Evolutionary conservation across 2,888 invertebrate genomes (phyloP), one percentile per base, ranked within the genome.

Genomic region (Philaethria dido): DNA sequence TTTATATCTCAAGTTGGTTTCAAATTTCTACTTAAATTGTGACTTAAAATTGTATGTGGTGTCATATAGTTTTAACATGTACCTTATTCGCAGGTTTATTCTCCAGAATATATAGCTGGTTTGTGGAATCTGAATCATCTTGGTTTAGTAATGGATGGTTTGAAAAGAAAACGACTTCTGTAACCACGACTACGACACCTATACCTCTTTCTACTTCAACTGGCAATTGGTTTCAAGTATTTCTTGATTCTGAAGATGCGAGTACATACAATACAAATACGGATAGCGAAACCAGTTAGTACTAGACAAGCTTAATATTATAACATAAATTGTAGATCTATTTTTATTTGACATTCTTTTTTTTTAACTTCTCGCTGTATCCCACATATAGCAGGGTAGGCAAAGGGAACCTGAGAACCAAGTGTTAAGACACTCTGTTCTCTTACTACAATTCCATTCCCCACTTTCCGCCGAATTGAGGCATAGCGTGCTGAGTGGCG

Each of bases 121-220:
- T 92, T 45, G 75, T 76, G 72, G 73, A 73, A 67, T 81, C 86
- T 8, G 86, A 80, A 64, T 77, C 80, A 0, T 74, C 82, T 13
- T 94, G 94, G 94, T 93, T 94, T 71, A 85, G 83, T 52, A 86
- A 81, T 47, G 82, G 85, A 67, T 94, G 94, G 93, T 93, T 93
- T 74, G 83, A 85, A 33, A 79, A 85, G 45, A 71, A 57, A 70
- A 75, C 39, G 72, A 45, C 48, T 48, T 16, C 39, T 18, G 3
- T 25, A 52, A 74, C 55, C 11, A 72, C 73, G 0, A 74, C 82
- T 0, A 85, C 88, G 0, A 84, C 92, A 5, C 84, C 87, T 0
- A 80, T 85, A 2, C 77, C 80, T 0, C 74, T 79, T 1, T 80
- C 86, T 0, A 79, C 85, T 0, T 80, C 84, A 4, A 80, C 84